Evolutionary conservation across 2,888 invertebrate genomes (phyloP).

Genomic region (Drosophila infuscata): DNA sequence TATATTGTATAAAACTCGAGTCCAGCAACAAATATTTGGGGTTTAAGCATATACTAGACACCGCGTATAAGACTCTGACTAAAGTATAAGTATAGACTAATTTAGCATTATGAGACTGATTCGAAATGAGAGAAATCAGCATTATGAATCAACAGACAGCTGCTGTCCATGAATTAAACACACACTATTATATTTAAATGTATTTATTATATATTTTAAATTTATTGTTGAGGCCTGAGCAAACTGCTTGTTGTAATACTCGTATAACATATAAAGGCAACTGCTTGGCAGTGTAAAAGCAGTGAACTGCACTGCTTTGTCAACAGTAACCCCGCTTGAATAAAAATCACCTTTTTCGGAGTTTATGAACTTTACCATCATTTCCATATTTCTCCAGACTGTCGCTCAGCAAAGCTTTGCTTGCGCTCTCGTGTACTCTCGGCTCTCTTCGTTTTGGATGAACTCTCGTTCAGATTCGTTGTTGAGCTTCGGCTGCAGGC

Average conservation of each 20-base stretch:
- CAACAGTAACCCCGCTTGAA: not conserved
- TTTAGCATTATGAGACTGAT: not conserved
- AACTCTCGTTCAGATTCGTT: conserved; percentile 28
- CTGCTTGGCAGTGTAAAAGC: not conserved
- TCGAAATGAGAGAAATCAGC: not conserved
- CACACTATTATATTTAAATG: not conserved
- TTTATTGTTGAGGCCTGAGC: not conserved
- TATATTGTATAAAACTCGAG: not conserved
- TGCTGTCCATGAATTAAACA: not conserved
- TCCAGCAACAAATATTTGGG: not conserved
- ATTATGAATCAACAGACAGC: not conserved
- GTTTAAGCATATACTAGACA: not conserved
- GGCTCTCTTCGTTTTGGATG: conserved; percentile 13
- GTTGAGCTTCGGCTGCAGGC: conserved; percentile 30
- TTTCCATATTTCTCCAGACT: conserved; percentile 32
- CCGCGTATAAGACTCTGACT: not conserved
- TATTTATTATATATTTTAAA: not conserved
- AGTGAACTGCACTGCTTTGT: conserved; percentile 17
- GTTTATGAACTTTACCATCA: conserved; percentile 6
- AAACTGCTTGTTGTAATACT: not conserved
- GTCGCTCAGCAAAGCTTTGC: conserved; percentile 35
- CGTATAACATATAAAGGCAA: not conserved
- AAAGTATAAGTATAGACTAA: not conserved
- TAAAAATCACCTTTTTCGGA: conserved; percentile 30
- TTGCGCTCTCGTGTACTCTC: conserved; percentile 14